Base-by-base conservation (phyloP, 2,797 vertebrate species). In the Sebastes matsubarae region DNA sequence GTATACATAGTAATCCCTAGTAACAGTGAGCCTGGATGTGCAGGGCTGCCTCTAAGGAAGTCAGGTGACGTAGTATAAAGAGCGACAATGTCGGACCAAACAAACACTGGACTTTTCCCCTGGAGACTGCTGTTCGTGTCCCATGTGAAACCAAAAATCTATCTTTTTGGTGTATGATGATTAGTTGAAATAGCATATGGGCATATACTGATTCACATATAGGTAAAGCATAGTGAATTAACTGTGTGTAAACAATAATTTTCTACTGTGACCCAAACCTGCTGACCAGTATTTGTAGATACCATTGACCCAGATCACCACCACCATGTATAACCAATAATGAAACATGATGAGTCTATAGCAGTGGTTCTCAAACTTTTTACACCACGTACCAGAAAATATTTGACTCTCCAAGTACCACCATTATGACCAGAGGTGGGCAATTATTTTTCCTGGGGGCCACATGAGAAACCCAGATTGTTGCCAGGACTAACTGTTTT, bases 291-390 rank as follows among this genome's bases (percentile, higher is more conserved):
- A n/a, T 65, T 61, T 72, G 29, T 57, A 64, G 24, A 60, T 55
- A 59, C 11, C 20, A 24, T 2, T 73, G 71, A 83, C 81, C 73
- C 42, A 79, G 7, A 81, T 73, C 34, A 36, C 11, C 64, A 27
- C 38, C 57, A 22, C 42, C 29, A 66, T 36, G 27, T 34, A 32
- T 29, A 68, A 72, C 24, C 55, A 32, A 55, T 34, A 25, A 12
- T 0, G 66, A 80, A 85, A 81, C 74, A 74, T 24, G 22, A 72
- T 10, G 67, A 74, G 81, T 81, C 59, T 36, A 10, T n/a, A 52
- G 13, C 52, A 38, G 36, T 38, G 36, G 36, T 38, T 38, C 36
- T 38, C 36, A 38, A 38, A 38, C 36, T 38, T 38, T 38, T 13
- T 38, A 13, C 36, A 38, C 36, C 36, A 38, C 4, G 4, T 38